These are phyloP conservation scores for Macaria liturata DNA, from an alignment of 2,888 invertebrate genomes.

Conservation along the genomic window DNA sequence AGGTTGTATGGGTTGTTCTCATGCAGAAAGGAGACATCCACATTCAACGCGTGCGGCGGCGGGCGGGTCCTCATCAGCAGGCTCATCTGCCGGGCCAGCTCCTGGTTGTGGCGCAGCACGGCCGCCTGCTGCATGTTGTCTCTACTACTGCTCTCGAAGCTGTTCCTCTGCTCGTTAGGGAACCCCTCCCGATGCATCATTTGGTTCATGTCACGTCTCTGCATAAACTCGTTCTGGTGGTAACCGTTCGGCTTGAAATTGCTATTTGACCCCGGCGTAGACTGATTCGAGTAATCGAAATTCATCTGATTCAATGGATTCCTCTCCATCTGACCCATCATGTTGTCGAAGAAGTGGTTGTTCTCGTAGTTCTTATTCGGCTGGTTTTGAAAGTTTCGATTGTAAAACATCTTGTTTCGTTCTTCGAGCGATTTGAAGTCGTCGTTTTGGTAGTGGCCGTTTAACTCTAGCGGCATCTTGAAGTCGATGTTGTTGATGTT, in stretches of 20 bases:
- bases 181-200: slow-evolving; percentile 59
- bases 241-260: slow-evolving; percentile 70
- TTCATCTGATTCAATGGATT: slow-evolving; percentile 57
- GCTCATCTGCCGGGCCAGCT: slow-evolving; percentile 72
- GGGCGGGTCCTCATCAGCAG: slow-evolving; percentile 70
- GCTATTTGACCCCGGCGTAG: slow-evolving; percentile 48
- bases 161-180: slow-evolving; percentile 57
- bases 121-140: slow-evolving; percentile 64
- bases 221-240: slow-evolving; percentile 66
- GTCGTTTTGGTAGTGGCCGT: slow-evolving; percentile 62
- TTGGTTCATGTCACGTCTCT: slow-evolving; percentile 61
- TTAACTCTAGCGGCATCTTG: slow-evolving; percentile 65
- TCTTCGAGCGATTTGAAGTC: slow-evolving; percentile 58
- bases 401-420: slow-evolving; percentile 63
- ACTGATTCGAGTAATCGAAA: slow-evolving; percentile 62
- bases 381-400: slow-evolving; percentile 57
- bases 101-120: slow-evolving; percentile 68
- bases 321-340: slow-evolving; percentile 60
- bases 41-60: slow-evolving; percentile 70
- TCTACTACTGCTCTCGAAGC: slow-evolving; percentile 59
- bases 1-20: slow-evolving; percentile 72
- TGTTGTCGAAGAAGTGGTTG: slow-evolving; percentile 64
- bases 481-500: slow-evolving; percentile 60
- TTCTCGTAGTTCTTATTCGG: slow-evolving; percentile 61
- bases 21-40: slow-evolving; percentile 73